Percentiles rank a stretch among this genome's conserved stretches.
These are phyloP conservation scores for Drosophila leonis DNA, from an alignment of 2,888 invertebrate species.

Conservation along the genomic window DNA sequence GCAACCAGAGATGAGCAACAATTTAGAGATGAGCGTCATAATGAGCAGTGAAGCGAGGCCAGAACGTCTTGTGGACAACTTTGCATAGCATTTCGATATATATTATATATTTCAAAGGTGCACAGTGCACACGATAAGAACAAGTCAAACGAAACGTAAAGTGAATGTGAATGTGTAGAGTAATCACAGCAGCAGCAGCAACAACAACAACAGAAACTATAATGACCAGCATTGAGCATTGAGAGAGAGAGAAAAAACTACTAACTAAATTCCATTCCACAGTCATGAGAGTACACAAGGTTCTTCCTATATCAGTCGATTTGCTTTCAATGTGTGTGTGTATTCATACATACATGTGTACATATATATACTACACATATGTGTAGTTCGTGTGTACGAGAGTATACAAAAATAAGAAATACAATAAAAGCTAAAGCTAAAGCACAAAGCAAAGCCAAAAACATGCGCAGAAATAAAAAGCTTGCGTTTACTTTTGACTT, in stretches of 20 bases:
- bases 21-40: background rate
- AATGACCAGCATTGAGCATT: constrained; percentile 49
- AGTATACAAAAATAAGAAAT: constrained; percentile 24
- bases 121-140: constrained; percentile 36
- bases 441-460: constrained; percentile 51
- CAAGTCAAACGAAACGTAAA: constrained; percentile 25
- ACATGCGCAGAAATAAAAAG: constrained; percentile 52
- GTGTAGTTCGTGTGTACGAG: constrained; percentile 7
- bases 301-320: constrained; percentile 84
- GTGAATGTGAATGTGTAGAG: constrained; percentile 42
- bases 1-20: constrained; percentile 42
- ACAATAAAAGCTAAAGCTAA: constrained; percentile 27
- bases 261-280: constrained; percentile 81
- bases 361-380: constrained; percentile 21
- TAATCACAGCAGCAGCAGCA: constrained; percentile 39
- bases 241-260: constrained; percentile 47
- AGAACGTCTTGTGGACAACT: constrained; percentile 33
- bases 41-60: background rate
- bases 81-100: constrained; percentile 16
- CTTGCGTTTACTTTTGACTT: constrained; percentile 61
- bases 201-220: constrained; percentile 19
- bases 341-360: constrained; percentile 6
- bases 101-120: constrained; percentile 6
- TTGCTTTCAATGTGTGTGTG: constrained; percentile 36
- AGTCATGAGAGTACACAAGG: constrained; percentile 82